Conservation (phyloP, 2,888 invertebrate species). For the Merodon equestris region DNA sequence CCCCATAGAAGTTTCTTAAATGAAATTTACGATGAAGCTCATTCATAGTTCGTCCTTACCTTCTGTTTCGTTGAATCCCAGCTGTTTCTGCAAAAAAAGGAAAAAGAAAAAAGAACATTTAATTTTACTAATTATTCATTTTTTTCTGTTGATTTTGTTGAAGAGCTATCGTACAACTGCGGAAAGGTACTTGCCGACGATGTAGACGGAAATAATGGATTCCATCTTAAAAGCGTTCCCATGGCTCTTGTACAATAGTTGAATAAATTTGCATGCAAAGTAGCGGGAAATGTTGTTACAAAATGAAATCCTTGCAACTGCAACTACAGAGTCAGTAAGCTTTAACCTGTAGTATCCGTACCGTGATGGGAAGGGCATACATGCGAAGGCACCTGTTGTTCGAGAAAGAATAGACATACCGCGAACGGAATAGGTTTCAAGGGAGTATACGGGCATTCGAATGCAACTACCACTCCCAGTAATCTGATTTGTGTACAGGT, state of each 20-base stretch:
- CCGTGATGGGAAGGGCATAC: neutral
- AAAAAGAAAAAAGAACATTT: slow-evolving; percentile 16
- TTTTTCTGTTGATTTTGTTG: too few species aligned
- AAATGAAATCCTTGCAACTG: slow-evolving; percentile 21
- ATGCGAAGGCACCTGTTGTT: slow-evolving; percentile 46
- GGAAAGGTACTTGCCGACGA: neutral
- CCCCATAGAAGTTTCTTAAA: too few species aligned
- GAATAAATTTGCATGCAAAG: slow-evolving; percentile 55
- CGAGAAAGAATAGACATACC: slow-evolving; percentile 1
- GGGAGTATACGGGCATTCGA: slow-evolving; percentile 22
- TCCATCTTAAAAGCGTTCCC: neutral
- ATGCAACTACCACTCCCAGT: slow-evolving; percentile 21
- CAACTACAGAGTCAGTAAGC: slow-evolving; percentile 19
- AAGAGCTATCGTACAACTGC: neutral
- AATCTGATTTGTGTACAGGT: slow-evolving; percentile 31
- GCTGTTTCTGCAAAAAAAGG: slow-evolving; percentile 43
- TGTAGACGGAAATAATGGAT: too few species aligned
- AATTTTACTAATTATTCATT: slow-evolving; percentile 43
- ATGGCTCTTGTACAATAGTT: slow-evolving; percentile 4
- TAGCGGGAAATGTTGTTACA: neutral
- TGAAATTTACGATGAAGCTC: too few species aligned
- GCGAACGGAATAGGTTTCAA: slow-evolving; percentile 37
- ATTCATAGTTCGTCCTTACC: slow-evolving; percentile 35
- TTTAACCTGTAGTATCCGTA: slow-evolving; percentile 1
- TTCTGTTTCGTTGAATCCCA: slow-evolving; percentile 54